A percentile compares a stretch with the other conserved stretches of the same genome.
Conservation (phyloP, 2,113 vertebrate genomes). For the Tichodroma muraria region DNA sequence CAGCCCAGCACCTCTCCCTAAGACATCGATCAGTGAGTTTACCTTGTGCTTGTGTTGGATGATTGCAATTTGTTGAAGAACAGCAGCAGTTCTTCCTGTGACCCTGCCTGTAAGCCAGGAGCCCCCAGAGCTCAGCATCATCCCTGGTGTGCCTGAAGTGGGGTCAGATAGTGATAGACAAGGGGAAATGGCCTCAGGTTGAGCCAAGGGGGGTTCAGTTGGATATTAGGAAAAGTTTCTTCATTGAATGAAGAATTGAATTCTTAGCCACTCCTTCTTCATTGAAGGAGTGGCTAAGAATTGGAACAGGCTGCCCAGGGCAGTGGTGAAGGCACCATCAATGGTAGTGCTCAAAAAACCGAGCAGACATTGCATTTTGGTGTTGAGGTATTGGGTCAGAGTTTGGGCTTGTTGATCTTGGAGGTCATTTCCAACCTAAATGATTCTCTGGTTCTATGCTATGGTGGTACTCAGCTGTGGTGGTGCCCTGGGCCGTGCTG, state of each 20-base stretch:
- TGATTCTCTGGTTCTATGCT: not conserved
- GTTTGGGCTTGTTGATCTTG: not conserved
- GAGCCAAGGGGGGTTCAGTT: not conserved
- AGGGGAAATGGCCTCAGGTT: not conserved
- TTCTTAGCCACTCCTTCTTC: no score
- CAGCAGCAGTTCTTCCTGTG: not conserved
- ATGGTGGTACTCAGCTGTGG: not conserved
- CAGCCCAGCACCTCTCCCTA: not conserved
- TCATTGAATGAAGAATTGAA: no score
- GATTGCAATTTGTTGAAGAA: not conserved
- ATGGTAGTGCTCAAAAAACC: not conserved
- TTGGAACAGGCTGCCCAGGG: not conserved
- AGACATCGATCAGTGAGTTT: not conserved
- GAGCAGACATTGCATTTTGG: not conserved
- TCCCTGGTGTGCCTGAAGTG: not conserved
- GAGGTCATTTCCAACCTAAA: not conserved
- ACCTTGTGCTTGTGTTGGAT: not conserved
- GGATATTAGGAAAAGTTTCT: not conserved
- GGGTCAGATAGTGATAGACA: not conserved
- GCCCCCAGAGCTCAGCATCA: not conserved
- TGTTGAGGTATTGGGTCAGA: not conserved
- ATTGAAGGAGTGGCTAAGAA: not conserved
- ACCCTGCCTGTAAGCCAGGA: not conserved
- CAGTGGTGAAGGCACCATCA: not conserved
- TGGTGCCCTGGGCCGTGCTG: accelerated